A percentile compares a stretch with the other conserved stretches of the same genome.
Evolutionary conservation across 2,888 invertebrate genomes (phyloP).

Genomic region (Acleris laterana): DNA sequence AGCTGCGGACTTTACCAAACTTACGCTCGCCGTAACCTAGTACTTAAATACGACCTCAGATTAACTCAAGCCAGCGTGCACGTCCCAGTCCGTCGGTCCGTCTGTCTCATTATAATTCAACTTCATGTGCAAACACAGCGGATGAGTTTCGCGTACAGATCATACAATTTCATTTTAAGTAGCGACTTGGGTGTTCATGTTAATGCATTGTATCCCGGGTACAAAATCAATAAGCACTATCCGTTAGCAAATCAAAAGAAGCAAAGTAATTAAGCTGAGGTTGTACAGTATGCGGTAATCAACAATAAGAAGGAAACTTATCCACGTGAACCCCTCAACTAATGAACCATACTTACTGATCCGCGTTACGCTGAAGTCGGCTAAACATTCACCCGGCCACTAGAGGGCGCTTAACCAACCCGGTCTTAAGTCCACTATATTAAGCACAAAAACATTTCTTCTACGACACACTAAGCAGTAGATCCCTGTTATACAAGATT

Average conservation of each 20-base stretch:
- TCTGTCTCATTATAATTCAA: neutral
- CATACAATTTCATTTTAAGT: neutral
- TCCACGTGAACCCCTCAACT: conserved; percentile 75
- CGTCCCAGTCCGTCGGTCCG: neutral
- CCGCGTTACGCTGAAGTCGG: conserved; percentile 58
- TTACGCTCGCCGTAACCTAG: conserved; percentile 78
- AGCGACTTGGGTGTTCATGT: neutral
- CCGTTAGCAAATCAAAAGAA: conserved; percentile 18
- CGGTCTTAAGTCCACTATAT: conserved; percentile 41
- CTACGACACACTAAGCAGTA: conserved; percentile 80
- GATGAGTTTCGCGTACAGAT: neutral
- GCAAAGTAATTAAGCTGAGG: conserved; percentile 56
- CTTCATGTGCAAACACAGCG: neutral
- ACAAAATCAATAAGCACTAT: conserved; percentile 8
- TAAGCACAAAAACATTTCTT: conserved; percentile 71
- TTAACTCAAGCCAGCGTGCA: conserved; percentile 25
- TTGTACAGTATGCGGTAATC: conserved; percentile 65
- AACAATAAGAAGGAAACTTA: conserved; percentile 63
- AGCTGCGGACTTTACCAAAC: conserved; percentile 81
- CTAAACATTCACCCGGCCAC: conserved; percentile 62
- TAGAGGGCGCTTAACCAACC: conserved; percentile 48
- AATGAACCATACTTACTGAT: conserved; percentile 75
- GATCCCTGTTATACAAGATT: conserved; percentile 58
- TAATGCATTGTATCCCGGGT: neutral
- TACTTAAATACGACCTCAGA: conserved; percentile 69